Evolutionary conservation across 2,113 vertebrate genomes (phyloP).

Genomic region (Oncorhynchus nerka): DNA sequence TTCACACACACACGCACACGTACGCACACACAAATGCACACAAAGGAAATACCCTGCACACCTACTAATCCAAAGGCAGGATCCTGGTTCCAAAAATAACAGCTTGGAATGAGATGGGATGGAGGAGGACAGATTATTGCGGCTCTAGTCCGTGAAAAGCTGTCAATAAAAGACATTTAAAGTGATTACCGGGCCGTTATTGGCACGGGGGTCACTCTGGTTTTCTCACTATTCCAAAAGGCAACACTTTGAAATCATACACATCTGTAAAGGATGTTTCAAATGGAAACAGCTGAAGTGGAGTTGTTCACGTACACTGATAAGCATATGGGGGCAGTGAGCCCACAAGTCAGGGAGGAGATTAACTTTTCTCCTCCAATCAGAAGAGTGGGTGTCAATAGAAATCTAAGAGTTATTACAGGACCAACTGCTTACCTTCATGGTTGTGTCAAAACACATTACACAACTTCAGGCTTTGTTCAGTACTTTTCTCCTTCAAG

Average conservation of each 20-base stretch:
- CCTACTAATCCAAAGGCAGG: slow-evolving; percentile 72
- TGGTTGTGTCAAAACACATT: slow-evolving; percentile 66
- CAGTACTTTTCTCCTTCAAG: slow-evolving; percentile 35
- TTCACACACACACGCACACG: slow-evolving; percentile 17
- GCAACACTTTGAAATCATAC: background rate
- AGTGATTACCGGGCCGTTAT: slow-evolving; percentile 69
- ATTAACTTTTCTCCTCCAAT: too few relatives aligned
- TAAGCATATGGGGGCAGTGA: slow-evolving; percentile 4
- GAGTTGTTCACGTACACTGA: background rate
- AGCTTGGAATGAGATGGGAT: slow-evolving; percentile 72
- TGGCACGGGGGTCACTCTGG: slow-evolving; percentile 50
- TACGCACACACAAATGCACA: background rate
- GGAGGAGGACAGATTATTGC: slow-evolving; percentile 72
- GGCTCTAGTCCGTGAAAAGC: slow-evolving; percentile 73
- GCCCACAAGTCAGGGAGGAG: slow-evolving; percentile 56
- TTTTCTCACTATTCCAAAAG: background rate
- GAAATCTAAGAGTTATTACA: slow-evolving; percentile 41
- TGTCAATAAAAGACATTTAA: slow-evolving; percentile 74
- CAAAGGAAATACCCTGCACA: slow-evolving; percentile 38
- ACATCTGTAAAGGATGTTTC: slow-evolving; percentile 27
- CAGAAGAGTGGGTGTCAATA: too few relatives aligned
- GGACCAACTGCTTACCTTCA: slow-evolving; percentile 61
- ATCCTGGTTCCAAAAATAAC: slow-evolving; percentile 73
- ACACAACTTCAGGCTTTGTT: slow-evolving; percentile 52
- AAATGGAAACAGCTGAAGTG: slow-evolving; percentile 8